Evolutionary conservation across 2,113 vertebrate species (phyloP).

Genomic region (Progne subis): DNA sequence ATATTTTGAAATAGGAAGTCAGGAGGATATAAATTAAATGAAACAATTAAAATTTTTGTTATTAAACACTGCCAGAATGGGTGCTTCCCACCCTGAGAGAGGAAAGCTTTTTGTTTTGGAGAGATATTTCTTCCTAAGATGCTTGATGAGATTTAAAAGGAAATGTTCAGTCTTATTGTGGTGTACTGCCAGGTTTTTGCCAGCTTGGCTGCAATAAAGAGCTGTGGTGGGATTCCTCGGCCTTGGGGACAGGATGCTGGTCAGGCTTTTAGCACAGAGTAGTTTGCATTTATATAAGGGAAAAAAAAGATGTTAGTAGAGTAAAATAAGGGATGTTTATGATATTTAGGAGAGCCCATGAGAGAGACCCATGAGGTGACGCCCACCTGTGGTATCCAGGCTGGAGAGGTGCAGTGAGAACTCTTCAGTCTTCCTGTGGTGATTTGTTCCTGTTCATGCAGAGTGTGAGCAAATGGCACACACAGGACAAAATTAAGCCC

Average conservation of each 20-base stretch:
- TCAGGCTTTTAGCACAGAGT: not conserved
- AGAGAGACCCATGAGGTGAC: not conserved
- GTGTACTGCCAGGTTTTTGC: not conserved
- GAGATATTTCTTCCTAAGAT: not conserved
- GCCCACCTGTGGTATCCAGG: not conserved
- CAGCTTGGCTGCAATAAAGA: not conserved
- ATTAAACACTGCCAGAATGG: not conserved
- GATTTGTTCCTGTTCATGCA: not conserved
- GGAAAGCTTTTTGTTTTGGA: not conserved
- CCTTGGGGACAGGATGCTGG: not conserved
- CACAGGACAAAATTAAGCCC: not conserved
- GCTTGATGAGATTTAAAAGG: not conserved
- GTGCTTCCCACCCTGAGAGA: not conserved
- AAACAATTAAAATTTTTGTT: not conserved
- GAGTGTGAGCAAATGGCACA: not conserved
- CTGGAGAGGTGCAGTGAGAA: not conserved
- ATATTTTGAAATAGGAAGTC: not conserved
- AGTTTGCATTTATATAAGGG: not conserved
- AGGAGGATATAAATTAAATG: not conserved
- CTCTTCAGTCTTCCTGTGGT: not conserved
- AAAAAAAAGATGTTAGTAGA: not conserved
- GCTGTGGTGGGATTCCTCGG: not conserved
- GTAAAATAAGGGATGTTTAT: not conserved
- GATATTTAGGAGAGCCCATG: not conserved
- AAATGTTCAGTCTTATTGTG: not conserved